Conservation (phyloP, 2,797 vertebrate genomes). For the Anisognathus igniventris region DNA sequence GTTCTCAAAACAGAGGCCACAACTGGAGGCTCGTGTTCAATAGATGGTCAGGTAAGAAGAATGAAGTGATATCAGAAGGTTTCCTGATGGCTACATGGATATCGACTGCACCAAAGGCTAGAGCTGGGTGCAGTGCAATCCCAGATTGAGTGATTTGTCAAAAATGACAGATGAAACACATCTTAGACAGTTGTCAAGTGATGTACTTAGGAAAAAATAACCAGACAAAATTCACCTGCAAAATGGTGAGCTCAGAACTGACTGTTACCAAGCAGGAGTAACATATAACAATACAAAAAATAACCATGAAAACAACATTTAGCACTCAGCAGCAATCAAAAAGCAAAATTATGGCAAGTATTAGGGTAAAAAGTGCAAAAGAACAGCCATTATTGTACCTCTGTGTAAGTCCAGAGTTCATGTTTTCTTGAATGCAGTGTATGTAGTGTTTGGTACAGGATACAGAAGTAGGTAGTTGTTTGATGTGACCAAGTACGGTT, state of each 20-base stretch:
- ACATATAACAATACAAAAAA: background rate
- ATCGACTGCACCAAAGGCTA: background rate
- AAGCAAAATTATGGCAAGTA: background rate
- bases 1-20: background rate
- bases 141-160: background rate
- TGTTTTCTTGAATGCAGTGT: background rate
- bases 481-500: background rate
- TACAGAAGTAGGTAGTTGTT: background rate
- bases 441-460: background rate
- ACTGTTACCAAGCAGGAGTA: background rate
- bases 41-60: background rate
- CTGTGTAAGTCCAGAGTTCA: background rate
- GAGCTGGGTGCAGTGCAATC: background rate
- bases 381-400: background rate
- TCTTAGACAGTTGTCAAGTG: background rate
- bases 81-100: background rate
- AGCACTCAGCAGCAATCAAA: background rate
- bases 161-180: background rate
- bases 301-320: background rate
- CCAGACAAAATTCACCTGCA: background rate
- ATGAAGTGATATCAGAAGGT: background rate
- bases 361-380: background rate
- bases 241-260: background rate
- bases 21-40: background rate
- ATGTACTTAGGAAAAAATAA: background rate